Base-by-base conservation (phyloP, 2,113 vertebrate species). In the Sinocyclocheilus rhinocerous region DNA sequence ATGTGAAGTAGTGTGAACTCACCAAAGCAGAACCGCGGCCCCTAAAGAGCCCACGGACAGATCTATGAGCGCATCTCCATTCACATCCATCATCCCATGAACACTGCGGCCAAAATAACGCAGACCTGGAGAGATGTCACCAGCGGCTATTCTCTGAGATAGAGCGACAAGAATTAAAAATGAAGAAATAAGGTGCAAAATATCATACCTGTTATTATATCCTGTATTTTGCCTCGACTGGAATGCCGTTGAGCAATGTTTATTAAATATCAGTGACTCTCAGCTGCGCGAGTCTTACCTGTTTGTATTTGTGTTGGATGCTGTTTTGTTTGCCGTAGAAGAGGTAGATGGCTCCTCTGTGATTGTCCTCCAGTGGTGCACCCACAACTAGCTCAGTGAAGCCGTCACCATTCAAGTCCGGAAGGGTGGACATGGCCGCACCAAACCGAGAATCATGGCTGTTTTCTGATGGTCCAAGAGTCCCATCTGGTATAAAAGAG, bases 31-130 rank as follows among this genome's bases (percentile, higher is more conserved):
- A 89, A 98, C 95, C 0, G 96, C 98, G 0, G 91, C 96, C 26
- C 97, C 98, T 52, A 97, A 93, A 0, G 97, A 95, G 67, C 98
- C 98, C 20, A 99, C 95, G 0, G 97, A 95, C 36, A 99, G 83
- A 89, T 99, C 98, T 0, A 96, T 90, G 0, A 99, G 95, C 0
- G 96, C 96, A 0, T 99, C 97, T 5, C 94, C 95, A 0, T 97
- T 97, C 63, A 97, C 90, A 75, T 99, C 97, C 94, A 99, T 86
- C 55, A 95, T 93, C 0, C 97, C 97, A 0, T 99, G 97, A 87
- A 99, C 91, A 90, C 97, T 98, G 91, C 96, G 96, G 8, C 98
- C 98, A 0, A 99, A 99, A 81, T 98, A 98, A 89, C 90, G 94
- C 81, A 99, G 94, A 10, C 95, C 95, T 0, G 94, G 89, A 0